Evolutionary conservation across 2,888 invertebrate genomes (phyloP), one percentile per base, ranked within the genome.

Genomic region (Chelonus formosanus): DNA sequence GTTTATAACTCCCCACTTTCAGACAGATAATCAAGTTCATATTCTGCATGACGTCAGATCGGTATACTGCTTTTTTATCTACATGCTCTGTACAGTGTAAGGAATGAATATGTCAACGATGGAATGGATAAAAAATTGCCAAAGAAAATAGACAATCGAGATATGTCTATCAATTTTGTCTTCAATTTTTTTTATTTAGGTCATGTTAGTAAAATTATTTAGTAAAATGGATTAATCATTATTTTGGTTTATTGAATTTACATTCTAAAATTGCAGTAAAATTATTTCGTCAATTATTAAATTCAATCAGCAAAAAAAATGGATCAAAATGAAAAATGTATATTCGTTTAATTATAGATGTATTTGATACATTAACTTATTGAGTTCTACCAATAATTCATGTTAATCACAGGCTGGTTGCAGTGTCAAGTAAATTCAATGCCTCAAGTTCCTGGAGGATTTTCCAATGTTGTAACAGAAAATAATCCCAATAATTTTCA

Each of bases 401-500:
- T 35, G 62, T 55, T 43, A 55, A 48, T 65, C 50, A 35, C 61
- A 73, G 73, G 71, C 63, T 72, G 70, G 60, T 63, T 67, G 35
- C 67, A 67, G 55, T 70, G 67, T 67, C 69, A 70, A 58, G 68
- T 68, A 31, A 73, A 69, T 55, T 70, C 68, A 8, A 58, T 75
- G 70, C 61, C 77, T 31, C 74, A 73, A 43, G 72, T 72, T 43
- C 71, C 72, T 47, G 69, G 76, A 5, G 66, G 68, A 50, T 74
- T 68, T 66, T 76, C 74, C 61, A 80, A 74, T 70, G 70, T 73
- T 44, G 74, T 72, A 4, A 67, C 74, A 47, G 73, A 78, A 44
- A 67, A 74, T 3, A 76, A 72, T 70, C 77, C 74, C 56, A 76
- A 73, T 58, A 77, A 75, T 70, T 73, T 75, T 57, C 67, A 59